phyloP scores from a whole-genome alignment of 2,113 vertebrate genomes.

The Forbesichthys agassizii region DNA sequence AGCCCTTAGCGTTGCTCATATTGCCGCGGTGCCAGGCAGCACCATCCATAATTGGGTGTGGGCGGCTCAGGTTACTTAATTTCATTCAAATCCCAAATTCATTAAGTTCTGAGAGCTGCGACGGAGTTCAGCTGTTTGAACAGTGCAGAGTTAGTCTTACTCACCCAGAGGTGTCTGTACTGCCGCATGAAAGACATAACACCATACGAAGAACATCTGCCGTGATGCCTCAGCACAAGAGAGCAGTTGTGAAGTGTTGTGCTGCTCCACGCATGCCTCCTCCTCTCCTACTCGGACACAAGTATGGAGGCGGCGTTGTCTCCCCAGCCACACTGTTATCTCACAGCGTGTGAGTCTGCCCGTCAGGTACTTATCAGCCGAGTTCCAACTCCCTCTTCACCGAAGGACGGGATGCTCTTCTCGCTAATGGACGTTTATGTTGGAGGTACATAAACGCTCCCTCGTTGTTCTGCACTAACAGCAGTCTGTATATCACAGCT shows the following conservation, averaged over 20 bases:
- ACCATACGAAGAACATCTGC: conserved; percentile 28
- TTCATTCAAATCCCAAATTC: neutral
- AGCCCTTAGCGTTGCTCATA: conserved; percentile 12
- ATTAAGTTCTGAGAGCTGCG: neutral
- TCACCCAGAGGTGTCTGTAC: neutral
- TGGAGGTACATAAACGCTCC: too few relatives aligned
- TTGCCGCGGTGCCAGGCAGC: neutral
- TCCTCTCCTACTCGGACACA: neutral
- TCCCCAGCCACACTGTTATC: conserved; percentile 5
- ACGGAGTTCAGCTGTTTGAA: conserved; percentile 10
- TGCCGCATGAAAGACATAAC: conserved; percentile 33
- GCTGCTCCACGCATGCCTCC: neutral
- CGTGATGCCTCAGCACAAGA: conserved; percentile 34
- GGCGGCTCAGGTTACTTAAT: neutral
- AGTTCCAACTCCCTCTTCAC: neutral
- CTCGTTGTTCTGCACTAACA: too few relatives aligned
- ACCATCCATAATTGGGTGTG: neutral
- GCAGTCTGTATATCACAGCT: too few relatives aligned
- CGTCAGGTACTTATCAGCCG: conserved; percentile 7
- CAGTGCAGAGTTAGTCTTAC: neutral
- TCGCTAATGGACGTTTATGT: conserved; percentile 17
- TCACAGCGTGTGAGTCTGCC: conserved; percentile 39
- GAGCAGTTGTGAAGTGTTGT: conserved; percentile 8
- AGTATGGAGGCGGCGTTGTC: conserved; percentile 13
- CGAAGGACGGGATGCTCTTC: conserved; percentile 19